Evolutionary conservation across 2,888 invertebrate species (phyloP), one percentile per base, ranked within the genome.

Genomic region (Polydrusus cervinus): DNA sequence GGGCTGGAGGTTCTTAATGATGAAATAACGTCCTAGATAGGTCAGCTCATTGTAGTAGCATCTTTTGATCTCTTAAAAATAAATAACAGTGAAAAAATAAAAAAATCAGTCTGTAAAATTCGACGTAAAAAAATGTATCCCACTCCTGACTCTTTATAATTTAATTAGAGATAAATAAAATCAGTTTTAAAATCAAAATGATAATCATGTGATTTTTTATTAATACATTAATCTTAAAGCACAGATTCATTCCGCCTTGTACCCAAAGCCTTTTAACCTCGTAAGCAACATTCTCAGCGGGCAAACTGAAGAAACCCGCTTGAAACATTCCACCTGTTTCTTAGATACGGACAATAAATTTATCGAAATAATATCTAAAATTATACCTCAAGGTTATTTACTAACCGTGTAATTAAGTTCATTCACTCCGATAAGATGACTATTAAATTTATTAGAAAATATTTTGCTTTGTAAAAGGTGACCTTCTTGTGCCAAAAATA

Each of bases 351-450:
- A 57, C 73, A 66, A 73, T 73, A 66, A 73, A 73, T 61, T 67
- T 73, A 73, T 73, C 67, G 61, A 73, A 73, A 67, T n/a, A n/a
- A n/a, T 66, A 73, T 73, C 73, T 73, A 73, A 73, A 73, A 67
- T 66, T 73, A 73, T 67, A 53, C 66, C 73, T 53, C 67, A 73
- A 73, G 73, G 73, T 61, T 73, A 47, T 73, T 73, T 73, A 60
- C 57, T 14, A 57, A 61, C 40, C 73, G 30, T 49, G 51, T 61
- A 61, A 67, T 67, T 67, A 73, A 67, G 73, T 66, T 73, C 73
- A 73, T 73, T 73, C 60, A 67, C 67, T 60, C 49, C 73, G 60
- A 38, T 20, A 57, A 68, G 61, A 70, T 62, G 70, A 40, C 51
- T 70, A 62, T 47, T 51, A 62, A 70, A 62, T 69, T 60, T 43